A percentile compares a stretch with the other conserved stretches of the same genome.
These are phyloP conservation scores for Dipus sagitta DNA, from an alignment of 2,797 vertebrate species.

Conservation along the genomic window DNA sequence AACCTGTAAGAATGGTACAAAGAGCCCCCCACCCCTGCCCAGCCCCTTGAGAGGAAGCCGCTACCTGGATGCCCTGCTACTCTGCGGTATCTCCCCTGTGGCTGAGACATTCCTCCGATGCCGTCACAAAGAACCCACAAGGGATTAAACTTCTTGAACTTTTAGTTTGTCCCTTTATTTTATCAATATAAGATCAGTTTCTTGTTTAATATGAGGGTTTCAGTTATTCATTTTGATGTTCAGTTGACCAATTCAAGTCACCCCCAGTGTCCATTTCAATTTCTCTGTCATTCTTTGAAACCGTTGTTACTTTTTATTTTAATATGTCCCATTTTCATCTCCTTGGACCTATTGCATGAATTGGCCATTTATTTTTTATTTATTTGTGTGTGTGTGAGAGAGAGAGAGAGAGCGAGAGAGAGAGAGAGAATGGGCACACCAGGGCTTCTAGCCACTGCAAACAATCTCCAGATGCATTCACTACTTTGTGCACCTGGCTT, in stretches of 20 bases:
- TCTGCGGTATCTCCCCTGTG: not conserved
- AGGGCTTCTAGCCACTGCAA: too few species aligned
- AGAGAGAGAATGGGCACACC: too few species aligned
- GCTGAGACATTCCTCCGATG: not conserved
- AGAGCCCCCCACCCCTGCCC: too few species aligned
- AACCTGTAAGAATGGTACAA: not conserved
- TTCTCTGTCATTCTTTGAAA: not conserved
- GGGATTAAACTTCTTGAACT: not conserved
- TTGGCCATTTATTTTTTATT: too few species aligned
- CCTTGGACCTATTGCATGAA: not conserved
- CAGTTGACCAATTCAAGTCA: not conserved
- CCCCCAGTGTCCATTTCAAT: not conserved
- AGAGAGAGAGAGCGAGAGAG: too few species aligned
- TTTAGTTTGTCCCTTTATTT: conserved; percentile 9
- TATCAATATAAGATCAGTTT: not conserved
- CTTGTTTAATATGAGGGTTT: not conserved
- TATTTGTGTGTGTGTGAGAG: too few species aligned
- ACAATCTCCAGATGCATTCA: too few species aligned
- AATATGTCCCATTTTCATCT: not conserved
- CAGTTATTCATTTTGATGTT: not conserved
- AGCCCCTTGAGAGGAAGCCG: not conserved
- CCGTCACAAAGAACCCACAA: not conserved
- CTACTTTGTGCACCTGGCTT: too few species aligned
- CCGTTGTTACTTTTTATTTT: not conserved
- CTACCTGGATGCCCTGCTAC: not conserved